Base-by-base conservation (phyloP, 2,888 invertebrate genomes). In the Ferdinandea cuprea region DNA sequence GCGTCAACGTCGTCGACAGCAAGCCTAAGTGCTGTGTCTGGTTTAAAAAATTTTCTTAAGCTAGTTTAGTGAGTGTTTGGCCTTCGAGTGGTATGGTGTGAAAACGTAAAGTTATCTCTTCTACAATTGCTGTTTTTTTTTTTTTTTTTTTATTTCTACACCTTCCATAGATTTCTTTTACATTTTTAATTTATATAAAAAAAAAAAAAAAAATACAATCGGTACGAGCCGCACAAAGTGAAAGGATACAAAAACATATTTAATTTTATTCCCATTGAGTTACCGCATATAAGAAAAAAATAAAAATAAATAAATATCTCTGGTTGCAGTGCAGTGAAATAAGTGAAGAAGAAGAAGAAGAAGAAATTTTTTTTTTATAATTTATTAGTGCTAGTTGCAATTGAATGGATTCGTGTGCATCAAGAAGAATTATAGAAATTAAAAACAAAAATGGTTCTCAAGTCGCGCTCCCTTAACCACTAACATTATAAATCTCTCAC, bases 61-160 rank as follows among this genome's bases (percentile, higher is more conserved):
- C 89, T 86, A 89, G 88, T 89, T 90, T 88, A 91, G 91, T 91
- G 89, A 88, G 89, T 90, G 90, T 89, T 90, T 90, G 90, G 90
- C 90, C 90, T 90, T 89, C 90, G 89, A 89, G 86, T 89, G 88
- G 90, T 88, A 88, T 89, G 89, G 90, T 91, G 83, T 78, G 32
- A 77, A n/a, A 83, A 58, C 72, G 83, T 83, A 78, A 81, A 78
- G 56, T 52, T 19, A 76, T 69, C 63, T 74, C n/a, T 52, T 68
- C 15, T 21, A 59, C 44, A 42, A 32, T 40, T n/a, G n/a, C n/a
- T n/a, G n/a, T n/a, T n/a, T n/a, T n/a, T n/a, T n/a, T n/a, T n/a
- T n/a, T n/a, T n/a, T n/a, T n/a, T n/a, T n/a, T n/a, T n/a, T n/a
- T n/a, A n/a, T 32, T 13, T 48, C 48, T 42, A 17, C 21, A 59